phyloP scores from a whole-genome alignment of 2,113 vertebrate genomes.

The Plestiodon gilberti region DNA sequence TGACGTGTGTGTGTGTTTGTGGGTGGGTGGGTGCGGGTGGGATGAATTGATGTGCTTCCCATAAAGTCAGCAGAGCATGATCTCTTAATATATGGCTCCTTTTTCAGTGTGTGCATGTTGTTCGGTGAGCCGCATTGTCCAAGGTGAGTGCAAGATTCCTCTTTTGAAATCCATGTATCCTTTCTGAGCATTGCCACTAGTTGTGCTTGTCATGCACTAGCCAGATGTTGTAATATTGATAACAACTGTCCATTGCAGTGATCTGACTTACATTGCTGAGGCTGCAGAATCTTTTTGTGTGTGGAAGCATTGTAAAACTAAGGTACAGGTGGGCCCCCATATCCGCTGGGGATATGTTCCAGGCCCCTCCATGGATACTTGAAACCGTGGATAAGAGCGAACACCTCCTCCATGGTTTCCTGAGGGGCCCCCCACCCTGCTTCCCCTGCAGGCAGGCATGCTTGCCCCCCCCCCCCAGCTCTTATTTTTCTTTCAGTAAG shows the following conservation, averaged over 20 bases:
- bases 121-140: slow-evolving; percentile 71
- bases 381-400: too few species aligned
- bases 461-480: too few species aligned
- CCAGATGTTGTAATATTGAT: background rate
- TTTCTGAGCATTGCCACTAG: slow-evolving; percentile 16
- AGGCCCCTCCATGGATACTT: too few species aligned
- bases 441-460: too few species aligned
- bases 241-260: background rate
- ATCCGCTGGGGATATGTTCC: too few species aligned
- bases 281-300: background rate
- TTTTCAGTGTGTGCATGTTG: slow-evolving; percentile 81
- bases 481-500: too few species aligned
- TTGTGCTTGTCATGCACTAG: slow-evolving; percentile 2
- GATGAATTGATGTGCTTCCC: background rate
- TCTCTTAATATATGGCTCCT: slow-evolving; percentile 62
- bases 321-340: too few species aligned
- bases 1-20: background rate
- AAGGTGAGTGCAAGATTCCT: slow-evolving; percentile 77
- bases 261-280: slow-evolving; percentile 28
- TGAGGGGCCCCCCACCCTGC: too few species aligned
- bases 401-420: too few species aligned
- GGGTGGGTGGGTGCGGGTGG: too few species aligned
- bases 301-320: background rate
- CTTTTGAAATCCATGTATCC: slow-evolving; percentile 10
- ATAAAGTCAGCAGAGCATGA: background rate